Evolutionary conservation across 2,113 vertebrate species (phyloP).

Genomic region (Ibidorhyncha struthersii): DNA sequence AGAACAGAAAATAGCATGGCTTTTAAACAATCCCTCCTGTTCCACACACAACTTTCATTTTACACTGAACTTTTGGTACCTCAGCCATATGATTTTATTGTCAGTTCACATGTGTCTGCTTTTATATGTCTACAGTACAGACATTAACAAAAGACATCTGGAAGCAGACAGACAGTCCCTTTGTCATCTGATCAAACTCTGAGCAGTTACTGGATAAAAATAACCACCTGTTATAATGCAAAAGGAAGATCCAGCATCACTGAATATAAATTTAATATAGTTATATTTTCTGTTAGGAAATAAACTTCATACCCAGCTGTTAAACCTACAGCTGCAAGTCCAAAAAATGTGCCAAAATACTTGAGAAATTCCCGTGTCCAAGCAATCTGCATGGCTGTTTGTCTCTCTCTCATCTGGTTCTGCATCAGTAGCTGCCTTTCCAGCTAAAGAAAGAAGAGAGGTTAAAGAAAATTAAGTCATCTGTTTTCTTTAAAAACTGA

Average conservation of each 20-base stretch:
- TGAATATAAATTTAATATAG: neutral
- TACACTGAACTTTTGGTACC: neutral
- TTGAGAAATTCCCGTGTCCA: conserved; percentile 88
- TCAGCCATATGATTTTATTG: neutral
- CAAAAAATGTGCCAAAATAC: conserved; percentile 85
- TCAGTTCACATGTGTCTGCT: neutral
- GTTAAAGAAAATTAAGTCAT: neutral
- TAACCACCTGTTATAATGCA: neutral
- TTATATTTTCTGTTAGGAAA: neutral
- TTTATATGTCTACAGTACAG: neutral
- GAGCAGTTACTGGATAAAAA: neutral
- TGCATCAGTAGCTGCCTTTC: conserved; percentile 90
- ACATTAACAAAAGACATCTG: neutral
- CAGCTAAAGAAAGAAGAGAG: conserved; percentile 73
- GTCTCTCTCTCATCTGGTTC: conserved; percentile 89
- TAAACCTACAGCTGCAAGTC: conserved; percentile 75
- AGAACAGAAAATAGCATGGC: neutral
- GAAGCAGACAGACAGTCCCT: neutral
- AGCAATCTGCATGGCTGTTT: conserved; percentile 89
- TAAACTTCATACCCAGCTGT: conserved; percentile 73
- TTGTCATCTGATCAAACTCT: neutral
- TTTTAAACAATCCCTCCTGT: neutral
- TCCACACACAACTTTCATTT: neutral
- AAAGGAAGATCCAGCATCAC: neutral
- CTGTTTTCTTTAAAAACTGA: neutral